Percentiles rank a stretch among this genome's conserved stretches.
Evolutionary conservation across 2,113 vertebrate genomes (phyloP).

Genomic region (Elanus axillaris): DNA sequence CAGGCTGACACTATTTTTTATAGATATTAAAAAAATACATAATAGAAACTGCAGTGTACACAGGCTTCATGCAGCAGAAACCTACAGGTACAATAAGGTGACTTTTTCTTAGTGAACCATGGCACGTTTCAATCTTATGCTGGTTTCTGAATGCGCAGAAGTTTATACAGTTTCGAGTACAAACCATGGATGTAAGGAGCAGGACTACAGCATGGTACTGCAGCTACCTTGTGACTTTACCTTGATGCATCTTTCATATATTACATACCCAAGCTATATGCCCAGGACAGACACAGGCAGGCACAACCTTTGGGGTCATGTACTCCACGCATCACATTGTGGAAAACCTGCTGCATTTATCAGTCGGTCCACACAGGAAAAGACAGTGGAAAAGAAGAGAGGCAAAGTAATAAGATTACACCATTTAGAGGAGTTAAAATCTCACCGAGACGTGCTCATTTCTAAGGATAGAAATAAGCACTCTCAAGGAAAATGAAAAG

Average conservation of each 20-base stretch:
- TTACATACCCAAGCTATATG: neutral
- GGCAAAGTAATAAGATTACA: neutral
- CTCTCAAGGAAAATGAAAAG: conserved; percentile 24
- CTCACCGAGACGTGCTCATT: neutral
- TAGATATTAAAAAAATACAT: neutral
- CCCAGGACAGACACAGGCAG: neutral
- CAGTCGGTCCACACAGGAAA: neutral
- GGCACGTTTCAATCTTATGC: neutral
- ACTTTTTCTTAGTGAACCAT: neutral
- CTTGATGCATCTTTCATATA: neutral
- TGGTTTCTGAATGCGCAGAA: neutral
- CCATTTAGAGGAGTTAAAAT: neutral
- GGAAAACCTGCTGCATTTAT: neutral
- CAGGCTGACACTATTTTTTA: neutral
- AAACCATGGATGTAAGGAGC: neutral
- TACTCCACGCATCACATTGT: neutral
- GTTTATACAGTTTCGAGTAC: neutral
- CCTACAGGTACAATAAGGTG: neutral
- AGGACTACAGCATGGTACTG: neutral
- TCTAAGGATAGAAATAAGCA: conserved; percentile 15
- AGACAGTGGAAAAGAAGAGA: neutral
- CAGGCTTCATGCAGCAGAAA: neutral
- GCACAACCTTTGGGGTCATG: neutral
- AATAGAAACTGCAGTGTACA: neutral
- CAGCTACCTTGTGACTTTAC: neutral